Conservation (phyloP, 2,888 invertebrate species). For the Lycia hirtaria region DNA sequence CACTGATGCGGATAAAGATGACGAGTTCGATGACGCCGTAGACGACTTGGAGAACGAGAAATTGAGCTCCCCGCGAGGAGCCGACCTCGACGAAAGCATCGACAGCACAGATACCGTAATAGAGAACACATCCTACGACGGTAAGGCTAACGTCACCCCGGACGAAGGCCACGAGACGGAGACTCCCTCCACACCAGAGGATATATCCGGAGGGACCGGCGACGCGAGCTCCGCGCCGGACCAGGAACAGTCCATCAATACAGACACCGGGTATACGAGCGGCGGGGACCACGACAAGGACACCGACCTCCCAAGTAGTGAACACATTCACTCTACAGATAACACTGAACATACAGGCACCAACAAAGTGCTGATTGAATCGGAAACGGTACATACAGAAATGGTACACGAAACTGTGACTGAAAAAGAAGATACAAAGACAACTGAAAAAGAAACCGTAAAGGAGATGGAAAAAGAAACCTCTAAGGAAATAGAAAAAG, state of each 20-base stretch:
- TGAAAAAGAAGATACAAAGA: too few species aligned
- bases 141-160: constrained; percentile 42
- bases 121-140: constrained; percentile 68
- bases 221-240: neutral
- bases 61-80: constrained; percentile 55
- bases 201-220: constrained; percentile 46
- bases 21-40: constrained; percentile 19
- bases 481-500: neutral
- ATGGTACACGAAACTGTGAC: too few species aligned
- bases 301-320: neutral
- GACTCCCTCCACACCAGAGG: constrained; percentile 44
- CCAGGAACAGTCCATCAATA: constrained; percentile 57
- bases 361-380: too few species aligned
- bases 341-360: too few species aligned
- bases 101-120: constrained; percentile 73
- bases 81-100: constrained; percentile 70
- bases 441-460: too few species aligned
- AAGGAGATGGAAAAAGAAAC: neutral
- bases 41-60: constrained; percentile 42
- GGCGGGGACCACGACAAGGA: constrained; percentile 41
- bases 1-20: constrained; percentile 4
- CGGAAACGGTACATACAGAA: too few species aligned
- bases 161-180: constrained; percentile 42
- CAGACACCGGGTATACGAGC: constrained; percentile 61
- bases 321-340: too few species aligned